Conservation (phyloP, 2,888 invertebrate species). For the Papilio elwesi region DNA sequence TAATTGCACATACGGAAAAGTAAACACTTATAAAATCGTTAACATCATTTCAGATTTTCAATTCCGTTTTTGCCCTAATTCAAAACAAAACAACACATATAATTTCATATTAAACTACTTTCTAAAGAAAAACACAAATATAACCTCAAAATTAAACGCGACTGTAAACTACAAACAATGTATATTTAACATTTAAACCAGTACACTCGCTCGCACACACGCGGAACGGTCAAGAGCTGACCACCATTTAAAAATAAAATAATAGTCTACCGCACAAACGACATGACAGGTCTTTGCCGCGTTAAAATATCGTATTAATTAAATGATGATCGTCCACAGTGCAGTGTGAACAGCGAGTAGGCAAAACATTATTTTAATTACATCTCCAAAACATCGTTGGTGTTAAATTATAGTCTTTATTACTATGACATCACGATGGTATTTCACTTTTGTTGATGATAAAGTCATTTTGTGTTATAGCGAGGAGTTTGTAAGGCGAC, state of each 20-base stretch:
- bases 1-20: conserved; percentile 12
- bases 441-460: conserved; percentile 42
- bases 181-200: conserved; percentile 9
- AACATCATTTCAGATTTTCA: conserved; percentile 11
- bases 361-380: conserved; percentile 61
- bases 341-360: conserved; percentile 74
- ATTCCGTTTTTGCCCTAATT: background rate
- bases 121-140: conserved; percentile 4
- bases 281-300: conserved; percentile 66
- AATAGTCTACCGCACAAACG: conserved; percentile 49
- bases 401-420: conserved; percentile 58
- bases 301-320: conserved; percentile 80
- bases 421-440: conserved; percentile 50
- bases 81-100: conserved; percentile 6
- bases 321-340: conserved; percentile 72
- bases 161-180: conserved; percentile 11
- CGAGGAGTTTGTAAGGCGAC: conserved; percentile 71
- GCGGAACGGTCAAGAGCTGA: conserved; percentile 1
- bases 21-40: conserved; percentile 20
- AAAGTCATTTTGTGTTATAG: conserved; percentile 51
- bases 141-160: conserved; percentile 10
- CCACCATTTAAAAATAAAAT: conserved; percentile 47
- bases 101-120: conserved; percentile 18
- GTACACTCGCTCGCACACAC: conserved; percentile 19
- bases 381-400: conserved; percentile 38